Evolutionary conservation across 2,888 invertebrate species (phyloP).

Genomic region (Drosophila conformis): DNA sequence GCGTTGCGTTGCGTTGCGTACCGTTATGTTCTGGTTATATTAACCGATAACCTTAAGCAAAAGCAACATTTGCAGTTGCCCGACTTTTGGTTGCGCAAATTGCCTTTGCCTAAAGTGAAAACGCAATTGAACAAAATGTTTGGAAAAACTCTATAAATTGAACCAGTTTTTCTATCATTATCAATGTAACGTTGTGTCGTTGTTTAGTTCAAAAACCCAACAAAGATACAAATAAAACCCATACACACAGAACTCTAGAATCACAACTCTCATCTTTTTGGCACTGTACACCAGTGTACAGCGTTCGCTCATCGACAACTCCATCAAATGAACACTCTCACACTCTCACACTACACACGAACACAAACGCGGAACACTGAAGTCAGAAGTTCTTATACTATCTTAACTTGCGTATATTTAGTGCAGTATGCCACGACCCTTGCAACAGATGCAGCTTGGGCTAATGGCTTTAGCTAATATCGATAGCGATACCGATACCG

Average conservation of each 20-base stretch:
- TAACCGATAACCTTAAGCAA: slow-evolving; percentile 30
- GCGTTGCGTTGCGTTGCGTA: slow-evolving; percentile 26
- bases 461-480: slow-evolving; percentile 36
- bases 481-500: slow-evolving; percentile 38
- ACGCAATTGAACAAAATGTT: slow-evolving; percentile 34
- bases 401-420: slow-evolving; percentile 18
- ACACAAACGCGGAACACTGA: slow-evolving; percentile 17
- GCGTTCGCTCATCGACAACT: slow-evolving; percentile 41
- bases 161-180: slow-evolving; percentile 56
- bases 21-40: slow-evolving; percentile 36
- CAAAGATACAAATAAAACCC: slow-evolving; percentile 35
- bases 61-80: slow-evolving; percentile 22
- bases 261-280: slow-evolving; percentile 26
- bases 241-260: slow-evolving; percentile 10
- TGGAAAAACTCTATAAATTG: slow-evolving; percentile 39
- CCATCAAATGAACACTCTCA: slow-evolving; percentile 27
- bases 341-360: slow-evolving; percentile 20
- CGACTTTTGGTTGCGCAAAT: slow-evolving; percentile 13
- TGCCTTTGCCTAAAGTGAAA: slow-evolving; percentile 36
- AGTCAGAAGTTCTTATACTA: slow-evolving; percentile 12
- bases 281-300: slow-evolving; percentile 21
- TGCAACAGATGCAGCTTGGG: slow-evolving; percentile 16
- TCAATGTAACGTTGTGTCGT: slow-evolving; percentile 74
- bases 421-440: slow-evolving; percentile 39
- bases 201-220: slow-evolving; percentile 67